Evolutionary conservation across 2,888 invertebrate genomes (phyloP).

Genomic region (Zele albiditarsus): DNA sequence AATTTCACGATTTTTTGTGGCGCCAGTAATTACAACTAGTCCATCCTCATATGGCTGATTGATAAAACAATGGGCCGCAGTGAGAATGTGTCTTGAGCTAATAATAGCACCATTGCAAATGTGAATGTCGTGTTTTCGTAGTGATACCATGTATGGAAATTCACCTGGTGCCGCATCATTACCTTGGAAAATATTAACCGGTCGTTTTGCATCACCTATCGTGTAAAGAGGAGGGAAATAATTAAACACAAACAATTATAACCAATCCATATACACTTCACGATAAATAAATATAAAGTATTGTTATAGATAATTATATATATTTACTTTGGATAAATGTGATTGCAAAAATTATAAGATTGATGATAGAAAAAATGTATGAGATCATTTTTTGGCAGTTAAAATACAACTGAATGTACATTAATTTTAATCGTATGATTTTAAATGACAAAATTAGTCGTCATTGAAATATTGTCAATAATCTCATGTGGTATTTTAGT

Average conservation of each 20-base stretch:
- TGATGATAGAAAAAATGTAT: background rate
- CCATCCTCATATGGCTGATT: slow-evolving; percentile 40
- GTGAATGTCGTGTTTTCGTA: slow-evolving; percentile 41
- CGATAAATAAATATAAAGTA: background rate
- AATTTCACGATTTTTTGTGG: slow-evolving; percentile 36
- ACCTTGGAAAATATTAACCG: slow-evolving; percentile 46
- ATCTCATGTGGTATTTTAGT: background rate
- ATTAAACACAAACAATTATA: background rate
- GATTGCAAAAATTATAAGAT: background rate
- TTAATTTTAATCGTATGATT: background rate
- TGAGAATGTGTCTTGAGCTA: slow-evolving; percentile 53
- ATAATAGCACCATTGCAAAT: slow-evolving; percentile 58
- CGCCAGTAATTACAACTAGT: slow-evolving; percentile 44
- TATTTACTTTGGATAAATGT: background rate
- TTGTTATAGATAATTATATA: background rate
- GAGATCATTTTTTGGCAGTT: background rate
- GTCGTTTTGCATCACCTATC: slow-evolving; percentile 5
- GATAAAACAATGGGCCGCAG: slow-evolving; percentile 58
- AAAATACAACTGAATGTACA: background rate
- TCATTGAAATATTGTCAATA: background rate
- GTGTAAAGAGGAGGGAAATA: background rate
- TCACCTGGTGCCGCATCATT: slow-evolving; percentile 44
- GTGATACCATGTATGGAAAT: slow-evolving; percentile 56
- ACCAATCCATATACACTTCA: background rate
- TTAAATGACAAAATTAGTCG: background rate